A percentile compares a stretch with the other conserved stretches of the same genome.
These are phyloP conservation scores for Hepsetus odoe DNA, from an alignment of 2,113 vertebrate genomes.

Conservation along the genomic window DNA sequence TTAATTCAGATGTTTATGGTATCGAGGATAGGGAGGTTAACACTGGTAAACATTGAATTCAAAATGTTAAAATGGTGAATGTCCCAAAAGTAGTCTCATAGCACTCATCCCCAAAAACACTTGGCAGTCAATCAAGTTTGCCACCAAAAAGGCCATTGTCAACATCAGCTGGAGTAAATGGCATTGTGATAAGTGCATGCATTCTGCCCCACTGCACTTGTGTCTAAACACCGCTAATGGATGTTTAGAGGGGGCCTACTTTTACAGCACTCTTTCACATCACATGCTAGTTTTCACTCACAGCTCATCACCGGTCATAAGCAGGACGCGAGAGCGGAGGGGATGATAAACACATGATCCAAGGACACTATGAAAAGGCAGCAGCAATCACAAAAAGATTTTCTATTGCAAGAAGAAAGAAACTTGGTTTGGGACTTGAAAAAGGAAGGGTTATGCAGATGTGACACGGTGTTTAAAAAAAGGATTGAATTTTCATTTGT, in stretches of 20 bases:
- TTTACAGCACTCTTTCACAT: conserved; percentile 34
- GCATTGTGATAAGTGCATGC: conserved; percentile 35
- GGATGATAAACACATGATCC: background rate
- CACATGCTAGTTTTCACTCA: background rate
- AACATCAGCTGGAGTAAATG: conserved; percentile 23
- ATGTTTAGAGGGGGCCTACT: conserved; percentile 35
- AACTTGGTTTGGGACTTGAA: too few species aligned
- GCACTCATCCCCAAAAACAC: conserved; percentile 14
- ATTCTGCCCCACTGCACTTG: conserved; percentile 36
- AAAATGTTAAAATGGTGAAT: background rate
- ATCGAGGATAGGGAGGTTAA: too few species aligned
- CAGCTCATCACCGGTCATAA: conserved; percentile 18
- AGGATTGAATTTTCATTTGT: too few species aligned
- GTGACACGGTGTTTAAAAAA: too few species aligned
- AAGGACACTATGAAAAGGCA: background rate
- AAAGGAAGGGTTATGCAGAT: too few species aligned
- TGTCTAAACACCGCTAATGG: conserved; percentile 49
- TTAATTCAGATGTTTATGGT: background rate
- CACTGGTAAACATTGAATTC: background rate
- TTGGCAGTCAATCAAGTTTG: conserved; percentile 24
- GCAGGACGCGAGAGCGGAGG: background rate
- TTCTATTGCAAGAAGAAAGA: background rate
- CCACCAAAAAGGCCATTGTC: background rate
- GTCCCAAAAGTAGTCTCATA: background rate
- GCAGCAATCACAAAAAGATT: background rate